Conservation (phyloP, 2,113 vertebrate species). For the Amia ocellicauda region DNA sequence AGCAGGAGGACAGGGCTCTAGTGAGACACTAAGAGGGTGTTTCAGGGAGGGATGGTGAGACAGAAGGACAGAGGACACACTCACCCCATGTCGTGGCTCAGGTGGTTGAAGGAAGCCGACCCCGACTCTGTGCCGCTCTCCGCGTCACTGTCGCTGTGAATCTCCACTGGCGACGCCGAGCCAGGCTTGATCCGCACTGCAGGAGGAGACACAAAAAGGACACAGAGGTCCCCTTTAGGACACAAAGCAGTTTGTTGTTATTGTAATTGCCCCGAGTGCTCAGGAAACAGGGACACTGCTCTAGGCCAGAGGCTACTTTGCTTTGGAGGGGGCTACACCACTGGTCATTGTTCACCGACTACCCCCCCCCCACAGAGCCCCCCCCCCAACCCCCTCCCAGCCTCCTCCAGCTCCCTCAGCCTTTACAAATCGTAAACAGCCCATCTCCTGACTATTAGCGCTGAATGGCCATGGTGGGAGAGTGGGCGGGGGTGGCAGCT, state of each 20-base stretch:
- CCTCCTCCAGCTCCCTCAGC: no score
- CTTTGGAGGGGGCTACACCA: background rate
- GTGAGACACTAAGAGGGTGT: no score
- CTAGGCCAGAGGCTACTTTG: background rate
- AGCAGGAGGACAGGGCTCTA: no score
- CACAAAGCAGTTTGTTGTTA: no score
- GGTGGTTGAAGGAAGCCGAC: conserved; percentile 60
- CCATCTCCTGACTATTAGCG: conserved; percentile 8
- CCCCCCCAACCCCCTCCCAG: no score
- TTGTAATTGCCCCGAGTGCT: background rate
- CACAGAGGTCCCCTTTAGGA: background rate
- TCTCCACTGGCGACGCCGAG: conserved; percentile 68
- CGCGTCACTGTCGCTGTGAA: conserved; percentile 68
- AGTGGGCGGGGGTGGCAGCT: background rate
- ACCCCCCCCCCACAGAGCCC: background rate
- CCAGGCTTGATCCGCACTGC: conserved; percentile 70
- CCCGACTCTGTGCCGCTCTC: conserved; percentile 69
- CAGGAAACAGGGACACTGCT: background rate
- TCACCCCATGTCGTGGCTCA: conserved; percentile 62
- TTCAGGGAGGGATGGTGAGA: no score
- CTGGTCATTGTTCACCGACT: background rate
- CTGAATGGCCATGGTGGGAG: background rate
- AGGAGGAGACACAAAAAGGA: background rate
- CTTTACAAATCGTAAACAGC: conserved; percentile 13
- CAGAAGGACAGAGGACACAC: no score